A percentile compares a stretch with the other conserved stretches of the same genome.
These are phyloP conservation scores for Macquaria australasica DNA, from an alignment of 2,113 vertebrate species.

Conservation along the genomic window DNA sequence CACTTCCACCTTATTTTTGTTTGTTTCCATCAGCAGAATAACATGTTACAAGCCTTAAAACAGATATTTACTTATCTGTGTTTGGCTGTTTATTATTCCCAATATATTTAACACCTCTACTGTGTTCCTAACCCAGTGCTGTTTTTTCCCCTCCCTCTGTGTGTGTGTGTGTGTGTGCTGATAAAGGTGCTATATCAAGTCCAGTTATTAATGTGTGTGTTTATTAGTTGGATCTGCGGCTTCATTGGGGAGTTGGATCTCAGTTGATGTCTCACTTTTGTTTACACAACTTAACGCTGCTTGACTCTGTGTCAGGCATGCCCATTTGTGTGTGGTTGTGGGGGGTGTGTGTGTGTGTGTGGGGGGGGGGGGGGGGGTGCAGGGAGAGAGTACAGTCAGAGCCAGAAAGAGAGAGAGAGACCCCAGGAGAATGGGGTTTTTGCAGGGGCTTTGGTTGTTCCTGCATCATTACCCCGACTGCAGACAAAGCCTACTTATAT, in stretches of 20 bases:
- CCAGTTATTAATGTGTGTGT: constrained; percentile 68
- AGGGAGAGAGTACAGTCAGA: constrained; percentile 84
- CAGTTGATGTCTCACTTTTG: constrained; percentile 69
- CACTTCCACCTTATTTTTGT: neutral
- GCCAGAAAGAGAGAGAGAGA: constrained; percentile 56
- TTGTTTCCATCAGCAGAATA: neutral
- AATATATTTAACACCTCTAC: neutral
- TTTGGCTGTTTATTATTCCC: constrained; percentile 3
- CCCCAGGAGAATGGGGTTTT: constrained; percentile 77
- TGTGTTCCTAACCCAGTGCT: neutral
- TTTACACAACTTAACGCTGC: constrained; percentile 74
- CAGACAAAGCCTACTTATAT: constrained; percentile 80
- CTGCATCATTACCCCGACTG: constrained; percentile 82
- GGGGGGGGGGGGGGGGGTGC: constrained; percentile 79
- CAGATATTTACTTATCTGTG: neutral
- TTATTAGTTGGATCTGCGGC: constrained; percentile 54
- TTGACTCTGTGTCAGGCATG: constrained; percentile 64
- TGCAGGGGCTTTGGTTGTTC: constrained; percentile 77
- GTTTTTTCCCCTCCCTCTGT: neutral
- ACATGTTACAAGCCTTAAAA: neutral
- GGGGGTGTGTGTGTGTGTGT: constrained; percentile 73
- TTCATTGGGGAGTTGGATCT: constrained; percentile 64
- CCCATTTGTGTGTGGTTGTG: constrained; percentile 73
- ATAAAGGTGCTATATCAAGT: constrained; percentile 42
- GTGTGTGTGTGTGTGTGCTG: constrained; percentile 29